These are phyloP conservation scores for Brachionus asplanchnoidis DNA, from an alignment of 1,140 invertebrate genomes.

Conservation along the genomic window DNA sequence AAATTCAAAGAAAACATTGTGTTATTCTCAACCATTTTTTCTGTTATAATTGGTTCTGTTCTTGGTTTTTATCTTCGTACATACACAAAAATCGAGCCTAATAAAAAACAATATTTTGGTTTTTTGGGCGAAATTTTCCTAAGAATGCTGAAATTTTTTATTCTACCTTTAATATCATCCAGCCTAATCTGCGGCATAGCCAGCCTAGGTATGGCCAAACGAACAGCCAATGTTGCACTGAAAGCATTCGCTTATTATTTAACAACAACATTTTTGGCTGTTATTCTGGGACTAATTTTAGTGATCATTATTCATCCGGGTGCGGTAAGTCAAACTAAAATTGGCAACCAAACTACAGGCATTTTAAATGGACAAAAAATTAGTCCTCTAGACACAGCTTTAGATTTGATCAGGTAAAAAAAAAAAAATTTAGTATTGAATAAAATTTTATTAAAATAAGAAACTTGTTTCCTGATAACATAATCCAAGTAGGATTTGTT, in stretches of 20 bases:
- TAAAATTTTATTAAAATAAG: background rate
- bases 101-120: constrained; percentile 23
- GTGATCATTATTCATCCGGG: constrained; percentile 59
- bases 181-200: constrained; percentile 10
- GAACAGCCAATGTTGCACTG: constrained; percentile 47
- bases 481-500: background rate
- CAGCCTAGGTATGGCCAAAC: background rate
- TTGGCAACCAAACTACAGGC: background rate
- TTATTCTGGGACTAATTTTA: constrained; percentile 53
- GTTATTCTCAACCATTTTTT: background rate
- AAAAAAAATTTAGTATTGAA: background rate
- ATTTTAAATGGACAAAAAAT: constrained; percentile 32
- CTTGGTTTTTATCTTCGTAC: background rate
- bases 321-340: background rate
- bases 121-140: constrained; percentile 35
- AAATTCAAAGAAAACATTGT: constrained; percentile 3
- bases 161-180: constrained; percentile 19
- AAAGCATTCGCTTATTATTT: constrained; percentile 23
- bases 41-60: background rate
- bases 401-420: constrained; percentile 34
- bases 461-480: constrained; percentile 38
- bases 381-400: background rate
- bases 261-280: constrained; percentile 19
- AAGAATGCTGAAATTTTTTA: constrained; percentile 21
- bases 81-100: background rate